phyloP scores from a whole-genome alignment of 2,888 invertebrate species.

The Aphidius colemani region DNA sequence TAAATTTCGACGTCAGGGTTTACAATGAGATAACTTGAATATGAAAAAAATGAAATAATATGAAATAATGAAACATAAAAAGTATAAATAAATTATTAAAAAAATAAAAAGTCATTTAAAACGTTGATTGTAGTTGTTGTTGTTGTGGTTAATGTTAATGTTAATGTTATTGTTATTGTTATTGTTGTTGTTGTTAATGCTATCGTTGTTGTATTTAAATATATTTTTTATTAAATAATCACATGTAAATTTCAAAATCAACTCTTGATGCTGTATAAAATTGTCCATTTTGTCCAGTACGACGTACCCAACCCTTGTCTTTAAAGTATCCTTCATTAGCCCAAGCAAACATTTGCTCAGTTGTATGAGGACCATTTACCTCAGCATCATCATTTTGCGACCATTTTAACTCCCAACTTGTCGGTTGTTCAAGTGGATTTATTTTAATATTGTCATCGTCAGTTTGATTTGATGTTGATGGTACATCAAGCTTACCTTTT shows the following conservation, averaged over 20 bases:
- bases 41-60: conserved; percentile 4
- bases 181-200: conserved; percentile 5
- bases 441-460: conserved; percentile 44
- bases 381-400: conserved; percentile 74
- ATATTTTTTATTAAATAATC: conserved; percentile 42
- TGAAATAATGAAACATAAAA: background rate
- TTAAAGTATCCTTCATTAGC: conserved; percentile 83
- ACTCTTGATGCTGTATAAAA: conserved; percentile 89
- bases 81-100: background rate
- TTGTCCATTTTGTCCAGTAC: conserved; percentile 71
- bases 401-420: conserved; percentile 93
- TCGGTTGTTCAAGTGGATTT: conserved; percentile 52
- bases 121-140: background rate
- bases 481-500: conserved; percentile 62
- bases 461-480: conserved; percentile 26
- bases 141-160: background rate
- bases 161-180: background rate
- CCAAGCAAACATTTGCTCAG: conserved; percentile 91
- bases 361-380: conserved; percentile 83
- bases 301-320: conserved; percentile 83
- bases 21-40: background rate
- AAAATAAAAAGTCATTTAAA: background rate
- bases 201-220: too few relatives aligned
- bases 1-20: background rate
- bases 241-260: conserved; percentile 91